Evolutionary conservation across 2,888 invertebrate genomes (phyloP), one percentile per base, ranked within the genome.

Genomic region (Eristalinus aeneus): DNA sequence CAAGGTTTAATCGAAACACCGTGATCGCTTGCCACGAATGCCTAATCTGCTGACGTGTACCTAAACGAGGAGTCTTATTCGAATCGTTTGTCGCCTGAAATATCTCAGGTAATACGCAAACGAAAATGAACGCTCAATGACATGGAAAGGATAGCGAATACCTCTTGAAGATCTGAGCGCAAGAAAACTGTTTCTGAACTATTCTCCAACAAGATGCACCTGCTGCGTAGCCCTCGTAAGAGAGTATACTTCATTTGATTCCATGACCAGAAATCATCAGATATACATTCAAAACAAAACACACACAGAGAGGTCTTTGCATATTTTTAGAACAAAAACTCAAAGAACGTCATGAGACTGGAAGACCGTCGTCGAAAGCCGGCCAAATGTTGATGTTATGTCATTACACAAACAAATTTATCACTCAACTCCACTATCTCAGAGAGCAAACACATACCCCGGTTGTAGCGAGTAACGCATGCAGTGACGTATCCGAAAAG

Each of bases 401-500:
- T 71, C 77, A 78, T 32, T 71, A 20, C 63, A 77, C 34, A 53
- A 53, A n/a, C 65, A 71, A 65, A 58, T 69, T 27, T 69, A 6
- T 34, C 12, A 32, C 34, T 72, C 46, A 23, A 36, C 23, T 63
- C 58, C 1, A 72, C 2, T 27, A 31, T 31, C n/a, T 32, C 27
- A 34, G 31, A 53, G 34, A 36, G 63, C 63, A 64, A 8, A n/a
- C n/a, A 88, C 90, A 89, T 89, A 92, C 92, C 61, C 92, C 92
- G 22, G 89, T 89, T 4, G 90, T 89, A 0, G 90, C 90, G 84
- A 91, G 74, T 34, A 92, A 91, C 88, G 91, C 91, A 82, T 92
- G 92, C 89, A 90, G 89, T 11, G 92, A 90, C 8, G 92, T 92
- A 54, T 91, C 90, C 76, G 91, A 73, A 65, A 91, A 92, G 32